Base-by-base conservation (phyloP, 2,797 vertebrate genomes). In the Ceryle rudis region DNA sequence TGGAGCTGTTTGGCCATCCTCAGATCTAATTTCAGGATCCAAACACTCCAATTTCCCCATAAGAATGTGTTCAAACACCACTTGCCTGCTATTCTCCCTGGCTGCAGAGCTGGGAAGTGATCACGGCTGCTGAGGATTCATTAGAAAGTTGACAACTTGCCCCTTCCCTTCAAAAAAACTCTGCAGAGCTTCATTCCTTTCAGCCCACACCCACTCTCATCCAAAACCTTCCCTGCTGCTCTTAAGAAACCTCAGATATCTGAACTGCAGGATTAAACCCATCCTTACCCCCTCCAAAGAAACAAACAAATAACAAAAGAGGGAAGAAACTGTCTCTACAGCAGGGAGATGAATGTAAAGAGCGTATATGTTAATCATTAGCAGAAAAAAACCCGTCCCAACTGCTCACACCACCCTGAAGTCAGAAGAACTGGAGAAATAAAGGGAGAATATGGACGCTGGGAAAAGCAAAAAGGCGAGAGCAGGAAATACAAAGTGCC, bases 1-100 rank as follows among this genome's bases (percentile, higher is more conserved):
- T 60, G 75, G 91, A 90, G 84, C 72, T 35, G 37, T 87, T 96
- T 89, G 73, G 72, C 85, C 91, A 60, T 60, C 78, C 91, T 91
- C 78, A 70, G 47, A 74, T 81, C 72, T 86, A 66, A 97, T 92
- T 91, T 92, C 86, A 74, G 93, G 69, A 92, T 89, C 87, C 82
- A 93, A 96, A 96, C 52, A 70, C 75, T 89, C 73, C 92, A 62
- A 81, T 97, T 95, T 97, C 83, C 79, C 78, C 46, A 37, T 64
- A 90, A 92, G 87, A 78, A 87, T 94, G 92, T 95, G 89, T 96
- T 96, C 89, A 95, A 90, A 95, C 89, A 89, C 58, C 11, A 6
- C 88, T 73, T 37, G 55, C 33, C 77, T 74, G 67, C 86, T 86
- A 44, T 88, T 81, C 75, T 94, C 69, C 84, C 86, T 67, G 61